A percentile compares a stretch with the other conserved stretches of the same genome.
Conservation (phyloP, 2,888 invertebrate species). For the Glyphotaelius pellucidus region DNA sequence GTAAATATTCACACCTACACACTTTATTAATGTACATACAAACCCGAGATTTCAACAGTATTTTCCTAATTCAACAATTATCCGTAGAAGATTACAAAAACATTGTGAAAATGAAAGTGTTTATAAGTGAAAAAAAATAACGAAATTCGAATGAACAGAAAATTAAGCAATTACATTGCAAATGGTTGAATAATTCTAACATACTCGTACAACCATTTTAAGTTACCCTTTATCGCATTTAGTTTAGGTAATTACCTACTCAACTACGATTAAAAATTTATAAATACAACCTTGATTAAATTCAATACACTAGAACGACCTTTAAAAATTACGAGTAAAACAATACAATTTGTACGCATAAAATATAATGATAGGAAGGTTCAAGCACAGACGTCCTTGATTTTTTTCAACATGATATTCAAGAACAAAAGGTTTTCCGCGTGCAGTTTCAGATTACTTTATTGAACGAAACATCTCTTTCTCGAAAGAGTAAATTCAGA, state of each 20-base stretch:
- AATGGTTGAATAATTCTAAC: too few species aligned
- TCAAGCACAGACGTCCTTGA: not conserved
- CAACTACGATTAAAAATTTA: not conserved
- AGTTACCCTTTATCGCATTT: not conserved
- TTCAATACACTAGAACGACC: not conserved
- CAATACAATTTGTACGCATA: not conserved
- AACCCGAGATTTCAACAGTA: too few species aligned
- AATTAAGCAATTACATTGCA: too few species aligned
- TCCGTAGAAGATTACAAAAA: too few species aligned
- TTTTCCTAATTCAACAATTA: too few species aligned
- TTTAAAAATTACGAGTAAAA: not conserved
- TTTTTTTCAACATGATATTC: not conserved
- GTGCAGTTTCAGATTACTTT: not conserved
- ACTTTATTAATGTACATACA: too few species aligned
- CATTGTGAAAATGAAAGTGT: too few species aligned
- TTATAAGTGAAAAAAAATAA: too few species aligned
- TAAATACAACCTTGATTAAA: not conserved
- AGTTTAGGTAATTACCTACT: not conserved
- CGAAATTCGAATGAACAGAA: too few species aligned
- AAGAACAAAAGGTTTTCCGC: not conserved
- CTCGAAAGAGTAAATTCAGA: too few species aligned
- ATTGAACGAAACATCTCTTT: not conserved
- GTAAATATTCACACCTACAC: too few species aligned
- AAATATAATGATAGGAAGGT: not conserved
- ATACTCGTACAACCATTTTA: not conserved